phyloP scores from a whole-genome alignment of 2,113 vertebrate species.

The Sorex fumeus region DNA sequence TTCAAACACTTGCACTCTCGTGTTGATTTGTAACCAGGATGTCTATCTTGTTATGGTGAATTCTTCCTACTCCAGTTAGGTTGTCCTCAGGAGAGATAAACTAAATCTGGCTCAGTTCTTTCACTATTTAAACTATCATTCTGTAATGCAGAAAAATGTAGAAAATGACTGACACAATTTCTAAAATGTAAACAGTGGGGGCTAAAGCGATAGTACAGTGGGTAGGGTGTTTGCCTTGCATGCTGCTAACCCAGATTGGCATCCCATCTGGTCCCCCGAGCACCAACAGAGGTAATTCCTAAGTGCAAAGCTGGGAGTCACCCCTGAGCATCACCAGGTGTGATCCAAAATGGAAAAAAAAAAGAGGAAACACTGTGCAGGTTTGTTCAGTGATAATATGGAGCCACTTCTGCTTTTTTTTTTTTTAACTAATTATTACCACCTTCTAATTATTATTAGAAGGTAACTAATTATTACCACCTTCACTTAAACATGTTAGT shows the following conservation, averaged over 20 bases:
- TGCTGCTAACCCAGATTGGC: too few species aligned
- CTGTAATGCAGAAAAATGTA: neutral
- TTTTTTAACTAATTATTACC: neutral
- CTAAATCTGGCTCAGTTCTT: slow-evolving; percentile 5
- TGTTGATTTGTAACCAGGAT: slow-evolving; percentile 6
- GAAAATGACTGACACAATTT: slow-evolving; percentile 33
- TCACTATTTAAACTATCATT: slow-evolving; percentile 33
- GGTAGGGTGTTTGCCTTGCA: too few species aligned
- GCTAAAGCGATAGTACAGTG: too few species aligned
- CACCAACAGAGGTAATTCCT: too few species aligned
- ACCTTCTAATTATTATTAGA: too few species aligned
- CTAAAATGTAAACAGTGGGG: slow-evolving; percentile 10
- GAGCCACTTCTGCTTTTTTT: slow-evolving; percentile 42
- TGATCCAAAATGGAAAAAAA: too few species aligned
- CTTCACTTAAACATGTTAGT: slow-evolving; percentile 13
- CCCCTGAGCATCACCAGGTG: too few species aligned
- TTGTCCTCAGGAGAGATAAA: slow-evolving; percentile 6
- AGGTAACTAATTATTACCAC: neutral
- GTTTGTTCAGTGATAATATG: slow-evolving; percentile 21
- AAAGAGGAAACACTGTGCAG: neutral
- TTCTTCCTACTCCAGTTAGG: slow-evolving; percentile 23
- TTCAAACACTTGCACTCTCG: neutral
- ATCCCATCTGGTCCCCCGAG: too few species aligned
- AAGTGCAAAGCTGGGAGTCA: too few species aligned
- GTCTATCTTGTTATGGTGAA: slow-evolving; percentile 35